Conservation (phyloP, 2,797 vertebrate species). For the Ctenochaetus hawaiiensis region DNA sequence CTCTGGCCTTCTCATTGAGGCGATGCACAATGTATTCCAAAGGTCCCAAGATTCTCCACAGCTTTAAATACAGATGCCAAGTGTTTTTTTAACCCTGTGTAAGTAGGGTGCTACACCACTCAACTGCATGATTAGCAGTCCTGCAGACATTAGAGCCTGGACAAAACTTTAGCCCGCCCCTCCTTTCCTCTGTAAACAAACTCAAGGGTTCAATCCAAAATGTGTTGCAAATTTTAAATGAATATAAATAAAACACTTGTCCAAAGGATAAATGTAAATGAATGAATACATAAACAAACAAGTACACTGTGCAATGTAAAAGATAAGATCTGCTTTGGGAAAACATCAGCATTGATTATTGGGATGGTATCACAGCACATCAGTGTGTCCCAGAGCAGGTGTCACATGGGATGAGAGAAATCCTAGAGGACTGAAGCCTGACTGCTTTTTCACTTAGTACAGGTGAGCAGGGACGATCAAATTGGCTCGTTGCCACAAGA, state of each 20-base stretch:
- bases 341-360: not conserved
- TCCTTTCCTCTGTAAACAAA: conserved; percentile 49
- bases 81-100: conserved; percentile 69
- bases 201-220: conserved; percentile 12
- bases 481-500: not conserved
- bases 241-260: not conserved
- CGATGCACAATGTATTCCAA: conserved; percentile 72
- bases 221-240: not conserved
- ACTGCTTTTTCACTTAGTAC: not conserved
- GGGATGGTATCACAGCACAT: not conserved
- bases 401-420: conserved; percentile 1
- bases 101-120: conserved; percentile 62
- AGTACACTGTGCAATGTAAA: not conserved
- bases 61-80: conserved; percentile 71
- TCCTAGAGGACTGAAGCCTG: conserved; percentile 3
- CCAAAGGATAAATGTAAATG: not conserved
- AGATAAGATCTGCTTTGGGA: conserved; percentile 5
- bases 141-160: conserved; percentile 30
- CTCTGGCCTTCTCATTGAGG: conserved; percentile 72
- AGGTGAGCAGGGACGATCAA: conserved; percentile 2
- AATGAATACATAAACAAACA: not conserved
- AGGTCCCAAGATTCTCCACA: conserved; percentile 65
- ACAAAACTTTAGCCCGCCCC: conserved; percentile 50
- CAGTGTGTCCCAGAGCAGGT: conserved; percentile 9
- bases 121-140: conserved; percentile 54